Conservation (phyloP, 2,888 invertebrate genomes). For the Thecocarcelia acutangulata region DNA sequence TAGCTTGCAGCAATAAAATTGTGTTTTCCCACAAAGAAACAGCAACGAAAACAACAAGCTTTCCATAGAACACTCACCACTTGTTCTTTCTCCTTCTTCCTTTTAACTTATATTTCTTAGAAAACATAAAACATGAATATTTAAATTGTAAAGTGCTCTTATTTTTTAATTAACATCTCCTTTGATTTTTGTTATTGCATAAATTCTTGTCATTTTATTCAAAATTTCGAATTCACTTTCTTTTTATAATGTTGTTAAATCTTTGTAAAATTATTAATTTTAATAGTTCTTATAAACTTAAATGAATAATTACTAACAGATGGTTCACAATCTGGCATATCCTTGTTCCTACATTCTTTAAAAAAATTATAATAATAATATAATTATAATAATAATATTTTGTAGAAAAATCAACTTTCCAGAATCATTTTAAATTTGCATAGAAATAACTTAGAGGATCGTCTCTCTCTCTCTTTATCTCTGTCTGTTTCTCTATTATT, state of each 20-base stretch:
- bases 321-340: conserved; percentile 37
- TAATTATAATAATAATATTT: not conserved
- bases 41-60: not conserved
- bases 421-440: conserved; percentile 45
- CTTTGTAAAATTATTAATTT: conserved; percentile 31
- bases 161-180: not conserved
- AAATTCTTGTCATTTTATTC: not conserved
- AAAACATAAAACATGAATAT: not conserved
- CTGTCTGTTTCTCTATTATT: conserved; percentile 17
- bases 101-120: not conserved
- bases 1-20: conserved; percentile 5
- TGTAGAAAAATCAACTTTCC: not conserved
- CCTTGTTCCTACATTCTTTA: conserved; percentile 5
- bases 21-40: not conserved
- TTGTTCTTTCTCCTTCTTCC: not conserved
- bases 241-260: conserved; percentile 38
- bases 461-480: conserved; percentile 11
- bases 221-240: conserved; percentile 4
- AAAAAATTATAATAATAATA: not conserved
- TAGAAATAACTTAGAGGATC: conserved; percentile 42
- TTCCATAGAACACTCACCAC: not conserved
- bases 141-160: not conserved
- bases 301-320: conserved; percentile 15
- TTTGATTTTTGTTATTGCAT: conserved; percentile 18
- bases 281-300: conserved; percentile 18